A percentile compares a stretch with the other conserved stretches of the same genome.
phyloP scores from a whole-genome alignment of 2,797 vertebrate genomes.

The Alauda arvensis region DNA sequence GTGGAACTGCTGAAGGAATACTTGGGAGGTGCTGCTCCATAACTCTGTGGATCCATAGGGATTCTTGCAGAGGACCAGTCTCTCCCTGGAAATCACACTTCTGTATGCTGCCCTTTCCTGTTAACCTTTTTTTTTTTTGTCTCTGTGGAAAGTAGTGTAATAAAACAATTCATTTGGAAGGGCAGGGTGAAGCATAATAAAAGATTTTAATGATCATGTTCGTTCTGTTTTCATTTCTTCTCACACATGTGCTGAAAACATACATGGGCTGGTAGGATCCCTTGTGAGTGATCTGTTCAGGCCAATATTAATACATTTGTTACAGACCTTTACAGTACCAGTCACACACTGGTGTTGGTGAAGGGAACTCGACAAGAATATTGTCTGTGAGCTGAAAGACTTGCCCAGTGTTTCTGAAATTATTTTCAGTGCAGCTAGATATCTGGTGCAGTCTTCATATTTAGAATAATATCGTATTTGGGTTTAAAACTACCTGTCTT shows the following conservation, averaged over 20 bases:
- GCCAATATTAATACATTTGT: background rate
- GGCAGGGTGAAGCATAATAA: background rate
- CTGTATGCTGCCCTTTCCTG: background rate
- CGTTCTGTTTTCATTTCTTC: background rate
- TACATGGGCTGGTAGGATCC: background rate
- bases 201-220: background rate
- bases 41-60: background rate
- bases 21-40: background rate
- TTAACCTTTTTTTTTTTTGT: background rate
- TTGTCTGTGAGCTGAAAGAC: background rate
- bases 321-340: background rate
- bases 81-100: background rate
- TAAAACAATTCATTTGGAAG: background rate
- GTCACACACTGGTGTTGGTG: background rate
- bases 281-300: background rate
- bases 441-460: background rate
- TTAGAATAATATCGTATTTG: background rate
- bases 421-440: background rate
- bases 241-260: background rate
- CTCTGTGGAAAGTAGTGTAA: background rate
- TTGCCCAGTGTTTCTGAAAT: background rate
- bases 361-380: background rate
- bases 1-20: background rate
- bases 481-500: background rate
- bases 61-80: background rate